A percentile compares a stretch with the other conserved stretches of the same genome.
Evolutionary conservation across 2,113 vertebrate genomes (phyloP).

Genomic region (Carollia perspicillata): DNA sequence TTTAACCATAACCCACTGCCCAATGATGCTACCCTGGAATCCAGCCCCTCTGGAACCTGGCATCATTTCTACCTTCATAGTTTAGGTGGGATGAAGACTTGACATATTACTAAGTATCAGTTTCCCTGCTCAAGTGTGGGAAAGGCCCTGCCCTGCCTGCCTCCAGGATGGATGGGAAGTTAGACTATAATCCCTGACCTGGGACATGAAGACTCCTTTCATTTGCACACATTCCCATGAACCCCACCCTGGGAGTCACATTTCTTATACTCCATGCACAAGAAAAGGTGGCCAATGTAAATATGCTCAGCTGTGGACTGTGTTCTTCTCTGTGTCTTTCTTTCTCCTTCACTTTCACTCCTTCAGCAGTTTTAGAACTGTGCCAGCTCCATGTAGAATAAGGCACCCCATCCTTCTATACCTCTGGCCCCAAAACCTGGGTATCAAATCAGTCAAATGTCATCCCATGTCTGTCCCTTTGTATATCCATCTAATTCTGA

Average conservation of each 20-base stretch:
- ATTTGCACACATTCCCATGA: neutral
- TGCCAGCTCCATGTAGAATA: neutral
- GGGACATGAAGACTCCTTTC: neutral
- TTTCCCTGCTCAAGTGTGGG: neutral
- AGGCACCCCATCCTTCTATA: neutral
- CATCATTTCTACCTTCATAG: neutral
- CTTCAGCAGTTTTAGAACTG: neutral
- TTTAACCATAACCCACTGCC: neutral
- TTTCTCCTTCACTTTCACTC: neutral
- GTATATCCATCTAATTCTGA: neutral
- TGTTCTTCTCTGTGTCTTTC: neutral
- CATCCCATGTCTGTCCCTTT: accelerated
- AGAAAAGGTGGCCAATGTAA: accelerated
- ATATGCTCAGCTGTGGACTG: neutral
- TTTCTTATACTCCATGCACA: neutral
- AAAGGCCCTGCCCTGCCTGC: neutral
- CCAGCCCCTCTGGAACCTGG: neutral
- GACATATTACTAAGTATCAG: neutral
- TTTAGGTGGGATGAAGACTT: neutral
- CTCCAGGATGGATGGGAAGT: neutral
- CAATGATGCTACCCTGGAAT: too few relatives aligned
- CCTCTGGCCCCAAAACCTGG: neutral
- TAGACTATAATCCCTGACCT: neutral
- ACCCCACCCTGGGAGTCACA: neutral
- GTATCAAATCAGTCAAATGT: neutral